Evolutionary conservation across 2,113 vertebrate genomes (phyloP), one percentile per base, ranked within the genome.

Genomic region (Ophthalmolycus amberensis): DNA sequence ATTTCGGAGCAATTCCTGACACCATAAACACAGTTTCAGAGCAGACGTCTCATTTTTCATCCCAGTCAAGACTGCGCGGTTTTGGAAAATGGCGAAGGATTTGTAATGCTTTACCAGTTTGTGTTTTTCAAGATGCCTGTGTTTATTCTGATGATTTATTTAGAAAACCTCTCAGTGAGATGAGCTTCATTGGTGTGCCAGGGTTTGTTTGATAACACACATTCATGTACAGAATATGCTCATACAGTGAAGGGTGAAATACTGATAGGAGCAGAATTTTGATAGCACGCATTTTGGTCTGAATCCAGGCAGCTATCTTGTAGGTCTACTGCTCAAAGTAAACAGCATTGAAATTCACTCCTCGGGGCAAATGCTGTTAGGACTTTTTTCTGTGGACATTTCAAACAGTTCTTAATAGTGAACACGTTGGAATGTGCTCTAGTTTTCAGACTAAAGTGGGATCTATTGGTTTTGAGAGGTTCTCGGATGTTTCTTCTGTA

Each of bases 11-110:
- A 90, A 93, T 92, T 95, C 93, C 91, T 94, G 93, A 95, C 90
- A 90, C 92, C 90, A 85, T 95, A 94, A 96, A 95, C 93, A 95
- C 92, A 92, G 94, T 95, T 92, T 95, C 94, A 92, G 90, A 94
- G 90, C 94, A 93, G 91, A 94, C 87, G 72, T 93, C 95, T 95
- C 93, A 95, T 96, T 96, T 94, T 92, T 96, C 95, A 95, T 95
- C 94, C 88, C 90, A 86, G 90, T 87, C 87, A 87, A 91, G 87
- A 89, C 84, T 82, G 85, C 89, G 86, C 88, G 84, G 88, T 91
- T 91, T 88, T 87, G 85, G 83, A 92, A 94, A 94, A 93, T 90
- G 90, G 88, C 59, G 25, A 85, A 34, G 91, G 89, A 94, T 95
- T 94, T 95, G 92, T 94, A 94, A 94, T 90, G 89, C 90, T 94